Evolutionary conservation across 53 echinoderm and acorn worm species (phyloP).

Genomic region (Apostichopus leukothele): DNA sequence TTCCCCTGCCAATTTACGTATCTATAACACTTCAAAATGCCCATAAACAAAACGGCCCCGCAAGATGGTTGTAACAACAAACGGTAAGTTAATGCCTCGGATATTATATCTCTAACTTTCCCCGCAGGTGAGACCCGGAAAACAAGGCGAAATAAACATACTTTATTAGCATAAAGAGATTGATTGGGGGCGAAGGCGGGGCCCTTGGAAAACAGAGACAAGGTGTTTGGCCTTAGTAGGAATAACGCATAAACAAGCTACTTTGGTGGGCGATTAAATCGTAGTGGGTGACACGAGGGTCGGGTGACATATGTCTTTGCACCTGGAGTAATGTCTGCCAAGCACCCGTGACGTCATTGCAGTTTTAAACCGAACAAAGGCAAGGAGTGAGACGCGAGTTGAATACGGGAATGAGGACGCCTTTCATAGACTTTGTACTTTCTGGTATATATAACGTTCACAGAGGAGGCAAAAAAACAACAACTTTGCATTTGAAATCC

Average conservation of each 20-base stretch:
- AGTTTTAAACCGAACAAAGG: no score
- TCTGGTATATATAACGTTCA: no score
- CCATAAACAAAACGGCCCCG: constrained; percentile 34
- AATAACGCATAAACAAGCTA: constrained; percentile 43
- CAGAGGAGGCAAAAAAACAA: no score
- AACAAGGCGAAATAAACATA: constrained; percentile 43
- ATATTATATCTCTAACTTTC: background rate
- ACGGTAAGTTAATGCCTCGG: constrained; percentile 35
- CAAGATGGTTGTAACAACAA: constrained; percentile 39
- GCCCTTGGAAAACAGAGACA: constrained; percentile 37
- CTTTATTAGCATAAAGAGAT: constrained; percentile 30
- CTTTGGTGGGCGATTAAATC: constrained; percentile 44
- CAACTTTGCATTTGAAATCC: no score
- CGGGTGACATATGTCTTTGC: constrained; percentile 3
- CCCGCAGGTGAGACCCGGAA: constrained; percentile 32
- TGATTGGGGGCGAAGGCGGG: constrained; percentile 32
- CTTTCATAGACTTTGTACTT: no score
- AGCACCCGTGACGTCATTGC: background rate
- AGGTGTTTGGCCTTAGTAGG: constrained; percentile 42
- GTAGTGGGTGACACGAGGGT: constrained; percentile 30
- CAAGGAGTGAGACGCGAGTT: no score
- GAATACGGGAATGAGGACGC: no score
- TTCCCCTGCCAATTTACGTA: constrained; percentile 26
- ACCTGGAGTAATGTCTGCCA: constrained; percentile 30
- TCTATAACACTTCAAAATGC: constrained; percentile 43